These are phyloP conservation scores for Oxyura jamaicensis DNA, from an alignment of 2,113 vertebrate genomes.

Conservation along the genomic window DNA sequence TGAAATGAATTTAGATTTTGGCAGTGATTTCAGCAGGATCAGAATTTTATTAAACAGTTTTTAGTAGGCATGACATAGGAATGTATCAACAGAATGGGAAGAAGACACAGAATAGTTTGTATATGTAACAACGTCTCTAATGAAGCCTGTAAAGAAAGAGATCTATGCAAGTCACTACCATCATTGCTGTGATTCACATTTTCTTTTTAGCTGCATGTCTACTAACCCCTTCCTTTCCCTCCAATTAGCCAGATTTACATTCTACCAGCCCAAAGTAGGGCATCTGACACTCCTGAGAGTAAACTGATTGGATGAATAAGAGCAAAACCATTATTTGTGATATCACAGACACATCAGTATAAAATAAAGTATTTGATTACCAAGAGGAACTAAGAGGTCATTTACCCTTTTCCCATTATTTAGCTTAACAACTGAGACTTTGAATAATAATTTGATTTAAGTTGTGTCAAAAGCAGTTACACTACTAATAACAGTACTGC, in stretches of 20 bases:
- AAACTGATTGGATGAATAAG: background rate
- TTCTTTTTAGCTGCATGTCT: background rate
- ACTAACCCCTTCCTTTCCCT: background rate
- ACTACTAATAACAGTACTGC: background rate
- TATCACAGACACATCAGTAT: background rate
- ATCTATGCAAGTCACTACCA: background rate
- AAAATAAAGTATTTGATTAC: background rate
- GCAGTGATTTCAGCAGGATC: background rate
- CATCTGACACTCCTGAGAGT: rapidly evolving
- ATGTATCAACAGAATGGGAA: background rate
- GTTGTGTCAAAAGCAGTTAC: background rate
- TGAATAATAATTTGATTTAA: background rate
- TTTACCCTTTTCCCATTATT: background rate
- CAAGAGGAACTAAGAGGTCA: background rate
- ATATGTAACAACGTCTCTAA: background rate
- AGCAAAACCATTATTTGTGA: background rate
- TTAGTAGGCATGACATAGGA: background rate
- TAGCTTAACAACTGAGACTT: background rate
- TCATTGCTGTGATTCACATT: background rate
- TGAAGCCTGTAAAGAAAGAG: background rate
- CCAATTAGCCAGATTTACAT: background rate
- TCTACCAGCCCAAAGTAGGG: background rate
- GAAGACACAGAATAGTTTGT: background rate
- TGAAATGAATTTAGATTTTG: background rate
- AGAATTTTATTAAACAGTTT: background rate